These are phyloP conservation scores for Drosophila malerkotliana DNA, from an alignment of 1,140 invertebrate genomes.

Conservation along the genomic window DNA sequence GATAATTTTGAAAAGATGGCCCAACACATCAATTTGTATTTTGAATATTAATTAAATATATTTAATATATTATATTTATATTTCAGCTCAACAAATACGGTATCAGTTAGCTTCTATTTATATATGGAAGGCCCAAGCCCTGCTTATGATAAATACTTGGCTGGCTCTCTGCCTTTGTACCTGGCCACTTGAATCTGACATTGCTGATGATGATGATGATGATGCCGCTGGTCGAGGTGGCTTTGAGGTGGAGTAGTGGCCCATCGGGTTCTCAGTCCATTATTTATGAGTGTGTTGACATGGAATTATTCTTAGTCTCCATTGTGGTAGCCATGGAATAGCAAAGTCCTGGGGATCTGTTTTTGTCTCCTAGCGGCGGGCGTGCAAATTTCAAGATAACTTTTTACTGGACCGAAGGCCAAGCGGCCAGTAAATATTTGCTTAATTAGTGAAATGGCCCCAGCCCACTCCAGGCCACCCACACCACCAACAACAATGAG, in stretches of 20 bases:
- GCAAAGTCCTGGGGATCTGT: constrained; percentile 1
- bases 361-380: constrained; percentile 28
- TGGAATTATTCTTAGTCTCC: constrained; percentile 82
- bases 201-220: constrained; percentile 50
- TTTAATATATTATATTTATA: background rate
- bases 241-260: background rate
- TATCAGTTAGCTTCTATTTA: constrained; percentile 10
- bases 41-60: background rate
- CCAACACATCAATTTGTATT: too few species aligned
- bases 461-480: background rate
- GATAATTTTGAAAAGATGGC: too few species aligned
- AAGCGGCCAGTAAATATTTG: constrained; percentile 69
- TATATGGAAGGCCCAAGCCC: background rate
- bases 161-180: constrained; percentile 54
- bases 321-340: constrained; percentile 53
- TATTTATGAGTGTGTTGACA: constrained; percentile 83
- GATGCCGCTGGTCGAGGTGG: constrained; percentile 35
- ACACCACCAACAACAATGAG: constrained; percentile 16
- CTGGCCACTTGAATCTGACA: constrained; percentile 57
- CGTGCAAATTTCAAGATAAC: constrained; percentile 79
- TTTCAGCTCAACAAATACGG: background rate
- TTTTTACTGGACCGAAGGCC: constrained; percentile 18
- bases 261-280: constrained; percentile 62
- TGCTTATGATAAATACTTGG: constrained; percentile 77
- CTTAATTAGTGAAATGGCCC: constrained; percentile 78